Base-by-base conservation (phyloP, 2,113 vertebrate species). In the Petrocephalus zakoni region DNA sequence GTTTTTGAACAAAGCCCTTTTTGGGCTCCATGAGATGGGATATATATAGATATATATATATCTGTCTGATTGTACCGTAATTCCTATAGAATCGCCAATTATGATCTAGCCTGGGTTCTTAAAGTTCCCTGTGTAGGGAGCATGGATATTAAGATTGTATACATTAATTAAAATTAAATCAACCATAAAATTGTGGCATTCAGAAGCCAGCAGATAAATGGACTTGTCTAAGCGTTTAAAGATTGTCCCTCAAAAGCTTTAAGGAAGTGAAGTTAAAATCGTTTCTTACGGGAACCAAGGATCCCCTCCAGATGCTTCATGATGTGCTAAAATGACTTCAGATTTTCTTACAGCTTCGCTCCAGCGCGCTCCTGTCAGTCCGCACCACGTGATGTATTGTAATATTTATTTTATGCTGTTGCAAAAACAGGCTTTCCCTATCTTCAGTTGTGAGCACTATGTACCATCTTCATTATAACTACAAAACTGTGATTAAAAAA, bases 231-330 rank as follows among this genome's bases (percentile, higher is more conserved):
- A 92, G 88, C 87, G 90, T 92, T 91, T 92, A 91, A 89, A 92
- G 89, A 90, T 92, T 91, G 93, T 93, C 85, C 9, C 85, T 90
- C 91, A 93, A 89, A 89, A 94, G 92, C 93, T 94, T 93, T 94
- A 93, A 88, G 91, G 90, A 93, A 90, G 90, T 93, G 90, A 92
- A 93, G 91, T 90, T 91, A 61, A 87, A 87, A 89, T 88, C 64
- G 86, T 82, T 15, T 55, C 72, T 19, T 56, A 29, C 25, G 52
- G 64, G 64, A 72, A 42, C 5, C 5, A 68, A 88, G 64, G 52
- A 58, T 58, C 11, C 52, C 9, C n/a, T 47, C 53, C 37, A 17
- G 25, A 82, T 56, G 49, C n/a, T 34, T 46, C 11, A 81, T 78
- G 72, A 53, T 53, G 49, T 34, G 47, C n/a, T 53, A 25, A 52